Percentiles rank a stretch among this genome's conserved stretches.
Evolutionary conservation across 2,113 vertebrate genomes (phyloP).

Genomic region (Ibidorhyncha struthersii): DNA sequence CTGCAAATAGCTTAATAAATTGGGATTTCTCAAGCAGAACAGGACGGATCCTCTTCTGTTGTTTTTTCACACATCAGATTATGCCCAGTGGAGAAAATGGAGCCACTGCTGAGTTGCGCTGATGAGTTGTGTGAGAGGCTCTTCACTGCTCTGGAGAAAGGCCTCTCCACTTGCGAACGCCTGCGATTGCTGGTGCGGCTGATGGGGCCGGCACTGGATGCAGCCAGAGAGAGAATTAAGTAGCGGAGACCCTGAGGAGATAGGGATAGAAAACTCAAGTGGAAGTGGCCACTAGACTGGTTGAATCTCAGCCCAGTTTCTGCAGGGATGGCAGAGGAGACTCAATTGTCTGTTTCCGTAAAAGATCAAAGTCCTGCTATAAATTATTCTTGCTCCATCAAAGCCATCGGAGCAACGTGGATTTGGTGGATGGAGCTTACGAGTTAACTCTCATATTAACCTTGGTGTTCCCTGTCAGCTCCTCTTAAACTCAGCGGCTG

Average conservation of each 20-base stretch:
- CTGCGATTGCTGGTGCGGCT: background rate
- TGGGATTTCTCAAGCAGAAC: background rate
- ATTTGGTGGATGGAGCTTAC: background rate
- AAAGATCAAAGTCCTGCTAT: background rate
- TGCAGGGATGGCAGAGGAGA: background rate
- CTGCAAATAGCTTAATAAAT: background rate
- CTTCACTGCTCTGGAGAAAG: background rate
- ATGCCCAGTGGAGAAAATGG: background rate
- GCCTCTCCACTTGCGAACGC: no score
- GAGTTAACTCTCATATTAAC: background rate
- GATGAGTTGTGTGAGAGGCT: background rate
- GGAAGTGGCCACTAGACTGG: background rate
- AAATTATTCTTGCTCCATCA: background rate
- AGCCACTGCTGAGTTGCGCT: background rate
- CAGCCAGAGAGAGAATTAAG: background rate
- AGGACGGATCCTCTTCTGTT: background rate
- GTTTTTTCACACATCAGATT: background rate
- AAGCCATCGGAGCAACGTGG: rapidly evolving
- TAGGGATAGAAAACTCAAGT: rapidly evolving
- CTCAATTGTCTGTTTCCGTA: background rate
- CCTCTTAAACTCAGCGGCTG: background rate
- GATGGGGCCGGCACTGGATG: background rate
- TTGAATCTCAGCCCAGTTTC: background rate
- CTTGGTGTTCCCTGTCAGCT: background rate
- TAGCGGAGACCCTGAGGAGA: background rate